Evolutionary conservation across 2,797 vertebrate species (phyloP).

Genomic region (Sebastes cheni): DNA sequence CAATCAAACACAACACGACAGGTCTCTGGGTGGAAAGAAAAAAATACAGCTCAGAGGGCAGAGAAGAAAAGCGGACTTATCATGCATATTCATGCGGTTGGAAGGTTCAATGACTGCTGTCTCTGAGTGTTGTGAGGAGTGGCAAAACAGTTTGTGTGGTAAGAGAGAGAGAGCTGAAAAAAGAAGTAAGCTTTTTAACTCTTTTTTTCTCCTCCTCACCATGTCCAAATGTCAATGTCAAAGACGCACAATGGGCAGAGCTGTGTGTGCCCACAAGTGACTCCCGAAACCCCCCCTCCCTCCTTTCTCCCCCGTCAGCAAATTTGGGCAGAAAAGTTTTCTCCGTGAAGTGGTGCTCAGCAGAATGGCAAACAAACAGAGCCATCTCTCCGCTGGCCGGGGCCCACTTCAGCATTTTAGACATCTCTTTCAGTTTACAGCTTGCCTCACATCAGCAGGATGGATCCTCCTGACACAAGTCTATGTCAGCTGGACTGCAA

Average conservation of each 20-base stretch:
- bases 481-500: slow-evolving; percentile 77
- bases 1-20: slow-evolving; percentile 80
- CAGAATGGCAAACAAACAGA: slow-evolving; percentile 78
- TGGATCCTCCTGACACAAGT: slow-evolving; percentile 78
- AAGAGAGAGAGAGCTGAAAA: slow-evolving; percentile 49
- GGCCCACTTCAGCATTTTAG: slow-evolving; percentile 78
- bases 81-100: slow-evolving; percentile 75
- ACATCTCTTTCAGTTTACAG: slow-evolving; percentile 77
- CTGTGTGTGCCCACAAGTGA: slow-evolving; percentile 60
- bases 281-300: slow-evolving; percentile 51
- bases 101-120: slow-evolving; percentile 67
- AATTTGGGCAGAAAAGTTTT: slow-evolving; percentile 68
- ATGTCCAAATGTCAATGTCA: slow-evolving; percentile 75
- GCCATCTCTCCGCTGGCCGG: slow-evolving; percentile 63
- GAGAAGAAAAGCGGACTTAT: slow-evolving; percentile 71
- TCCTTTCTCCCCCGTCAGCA: slow-evolving; percentile 66
- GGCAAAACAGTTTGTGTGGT: slow-evolving; percentile 62
- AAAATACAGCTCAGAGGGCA: slow-evolving; percentile 71
- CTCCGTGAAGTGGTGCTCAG: slow-evolving; percentile 75
- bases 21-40: slow-evolving; percentile 66
- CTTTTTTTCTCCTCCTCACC: slow-evolving; percentile 36
- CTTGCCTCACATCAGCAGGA: slow-evolving; percentile 81
- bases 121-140: slow-evolving; percentile 55
- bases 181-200: slow-evolving; percentile 51
- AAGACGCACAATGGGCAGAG: slow-evolving; percentile 56